These are phyloP conservation scores for Spodoptera litura DNA, from an alignment of 1,140 invertebrate species.

Conservation along the genomic window DNA sequence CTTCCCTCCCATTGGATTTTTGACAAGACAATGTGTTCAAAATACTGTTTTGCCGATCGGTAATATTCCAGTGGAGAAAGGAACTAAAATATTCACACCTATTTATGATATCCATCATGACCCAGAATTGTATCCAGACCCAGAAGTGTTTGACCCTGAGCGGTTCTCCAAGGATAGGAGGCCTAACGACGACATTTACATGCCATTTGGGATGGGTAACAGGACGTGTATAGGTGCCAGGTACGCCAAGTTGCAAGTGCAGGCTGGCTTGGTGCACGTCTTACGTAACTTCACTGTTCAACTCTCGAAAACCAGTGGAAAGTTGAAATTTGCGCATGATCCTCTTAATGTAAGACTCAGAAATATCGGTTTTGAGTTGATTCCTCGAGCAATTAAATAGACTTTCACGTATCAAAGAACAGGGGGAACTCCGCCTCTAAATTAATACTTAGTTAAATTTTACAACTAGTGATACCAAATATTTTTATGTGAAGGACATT, in stretches of 20 bases:
- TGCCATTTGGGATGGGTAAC: slow-evolving; percentile 88
- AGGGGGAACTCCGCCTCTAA: no score
- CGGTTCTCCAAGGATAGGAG: slow-evolving; percentile 65
- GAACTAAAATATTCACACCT: slow-evolving; percentile 64
- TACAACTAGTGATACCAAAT: no score
- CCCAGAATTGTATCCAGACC: slow-evolving; percentile 71
- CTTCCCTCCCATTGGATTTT: slow-evolving; percentile 69
- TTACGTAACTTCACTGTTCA: slow-evolving; percentile 65
- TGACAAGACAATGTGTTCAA: slow-evolving; percentile 71
- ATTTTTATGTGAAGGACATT: no score
- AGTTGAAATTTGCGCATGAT: not conserved
- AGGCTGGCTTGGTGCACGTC: slow-evolving; percentile 71
- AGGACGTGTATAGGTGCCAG: slow-evolving; percentile 87
- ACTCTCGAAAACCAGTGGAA: slow-evolving; percentile 54
- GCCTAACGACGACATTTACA: slow-evolving; percentile 67
- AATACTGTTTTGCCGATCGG: slow-evolving; percentile 68
- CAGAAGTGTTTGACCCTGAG: slow-evolving; percentile 79
- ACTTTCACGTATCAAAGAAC: not conserved
- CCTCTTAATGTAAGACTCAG: slow-evolving; percentile 47
- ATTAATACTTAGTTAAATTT: no score
- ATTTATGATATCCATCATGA: slow-evolving; percentile 70
- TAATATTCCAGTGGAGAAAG: slow-evolving; percentile 59
- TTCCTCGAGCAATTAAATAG: slow-evolving; percentile 12
- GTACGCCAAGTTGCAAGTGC: slow-evolving; percentile 82
- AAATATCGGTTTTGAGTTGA: slow-evolving; percentile 56